Evolutionary conservation across 2,113 vertebrate species (phyloP).

Genomic region (Phalacrocorax aristotelis): DNA sequence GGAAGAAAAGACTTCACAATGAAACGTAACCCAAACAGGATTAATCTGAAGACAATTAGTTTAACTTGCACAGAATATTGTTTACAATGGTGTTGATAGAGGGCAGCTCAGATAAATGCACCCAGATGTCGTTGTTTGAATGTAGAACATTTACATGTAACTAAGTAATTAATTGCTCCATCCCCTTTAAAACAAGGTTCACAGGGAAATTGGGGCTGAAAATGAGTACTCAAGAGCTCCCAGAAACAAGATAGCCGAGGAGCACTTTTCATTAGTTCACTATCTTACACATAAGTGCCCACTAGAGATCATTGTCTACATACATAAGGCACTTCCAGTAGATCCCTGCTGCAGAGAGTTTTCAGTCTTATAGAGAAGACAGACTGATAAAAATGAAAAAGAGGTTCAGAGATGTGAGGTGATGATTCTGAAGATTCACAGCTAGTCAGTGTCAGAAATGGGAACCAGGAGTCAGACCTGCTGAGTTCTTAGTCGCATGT

Average conservation of each 20-base stretch:
- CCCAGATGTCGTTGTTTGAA: neutral
- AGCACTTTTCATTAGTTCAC: neutral
- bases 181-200: neutral
- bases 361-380: neutral
- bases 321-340: neutral
- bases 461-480: neutral
- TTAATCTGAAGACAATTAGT: conserved; percentile 12
- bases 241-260: neutral
- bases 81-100: neutral
- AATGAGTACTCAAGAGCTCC: neutral
- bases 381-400: neutral
- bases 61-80: neutral
- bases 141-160: neutral
- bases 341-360: neutral
- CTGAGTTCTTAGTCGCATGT: neutral
- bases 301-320: neutral
- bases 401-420: neutral
- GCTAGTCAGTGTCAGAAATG: neutral
- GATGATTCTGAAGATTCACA: neutral
- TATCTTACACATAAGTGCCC: neutral
- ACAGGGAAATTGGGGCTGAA: neutral
- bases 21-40: conserved; percentile 19
- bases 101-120: neutral
- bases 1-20: neutral
- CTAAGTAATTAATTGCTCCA: neutral